Percentiles rank a stretch among this genome's conserved stretches.
Evolutionary conservation across 1,140 invertebrate species (phyloP).

Genomic region (Rhizoglyphus robini): DNA sequence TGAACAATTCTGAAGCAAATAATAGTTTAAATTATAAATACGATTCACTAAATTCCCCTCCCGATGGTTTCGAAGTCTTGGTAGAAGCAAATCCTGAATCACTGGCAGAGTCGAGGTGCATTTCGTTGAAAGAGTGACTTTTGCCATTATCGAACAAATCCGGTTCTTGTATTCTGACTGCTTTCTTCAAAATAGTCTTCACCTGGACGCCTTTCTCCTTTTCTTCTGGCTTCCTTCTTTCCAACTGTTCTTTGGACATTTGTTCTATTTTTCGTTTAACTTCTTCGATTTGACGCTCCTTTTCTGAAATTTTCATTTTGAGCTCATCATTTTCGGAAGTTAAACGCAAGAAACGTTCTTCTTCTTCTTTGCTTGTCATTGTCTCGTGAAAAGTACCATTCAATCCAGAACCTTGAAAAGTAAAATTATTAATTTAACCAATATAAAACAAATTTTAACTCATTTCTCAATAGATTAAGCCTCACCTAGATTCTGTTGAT

Average conservation of each 20-base stretch:
- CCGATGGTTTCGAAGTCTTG: conserved; percentile 42
- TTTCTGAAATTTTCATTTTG: conserved; percentile 38
- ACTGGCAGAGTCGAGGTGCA: conserved; percentile 24
- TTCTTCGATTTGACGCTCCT: conserved; percentile 28
- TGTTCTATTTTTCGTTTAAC: conserved; percentile 23
- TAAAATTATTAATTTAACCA: conserved; percentile 16
- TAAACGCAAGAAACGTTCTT: conserved; percentile 85
- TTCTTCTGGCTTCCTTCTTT: not conserved
- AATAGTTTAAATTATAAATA: too few species aligned
- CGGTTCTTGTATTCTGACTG: conserved; percentile 23
- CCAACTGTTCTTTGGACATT: conserved; percentile 19
- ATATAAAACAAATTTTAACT: not conserved
- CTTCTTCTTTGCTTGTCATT: conserved; percentile 79
- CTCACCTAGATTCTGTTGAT: conserved; percentile 8
- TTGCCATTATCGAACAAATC: not conserved
- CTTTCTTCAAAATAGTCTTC: conserved; percentile 16
- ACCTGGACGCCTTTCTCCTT: not conserved
- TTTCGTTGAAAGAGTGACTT: not conserved
- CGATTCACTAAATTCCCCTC: conserved; percentile 72
- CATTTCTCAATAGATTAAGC: too few species aligned
- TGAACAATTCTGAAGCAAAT: too few species aligned
- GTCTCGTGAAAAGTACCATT: conserved; percentile 42
- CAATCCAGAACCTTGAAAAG: conserved; percentile 21
- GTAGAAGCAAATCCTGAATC: conserved; percentile 36
- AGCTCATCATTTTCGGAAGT: conserved; percentile 88